Percentiles rank a stretch among this genome's conserved stretches.
Conservation (phyloP, 2,888 invertebrate species). For the Tethea ocularis region DNA sequence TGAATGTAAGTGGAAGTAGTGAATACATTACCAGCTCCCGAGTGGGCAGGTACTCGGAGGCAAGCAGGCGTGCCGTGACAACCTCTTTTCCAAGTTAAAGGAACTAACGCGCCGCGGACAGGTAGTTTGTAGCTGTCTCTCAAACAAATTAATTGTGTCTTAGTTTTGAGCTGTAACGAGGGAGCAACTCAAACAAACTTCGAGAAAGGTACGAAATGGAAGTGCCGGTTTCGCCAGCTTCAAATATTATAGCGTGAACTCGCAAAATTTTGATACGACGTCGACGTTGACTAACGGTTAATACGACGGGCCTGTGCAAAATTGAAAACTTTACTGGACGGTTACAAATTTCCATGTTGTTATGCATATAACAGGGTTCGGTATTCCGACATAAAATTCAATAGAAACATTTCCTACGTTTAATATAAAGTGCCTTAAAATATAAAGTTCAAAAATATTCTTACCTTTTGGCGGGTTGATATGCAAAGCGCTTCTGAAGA, state of each 20-base stretch:
- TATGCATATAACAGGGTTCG: conserved; percentile 6
- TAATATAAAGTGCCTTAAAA: not conserved
- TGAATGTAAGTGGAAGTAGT: conserved; percentile 67
- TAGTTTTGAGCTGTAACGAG: conserved; percentile 73
- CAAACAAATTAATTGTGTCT: conserved; percentile 81
- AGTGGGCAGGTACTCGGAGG: conserved; percentile 53
- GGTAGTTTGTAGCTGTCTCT: conserved; percentile 80
- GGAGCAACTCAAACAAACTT: conserved; percentile 70
- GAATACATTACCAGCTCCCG: conserved; percentile 77
- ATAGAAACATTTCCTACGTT: conserved; percentile 8
- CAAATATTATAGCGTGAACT: conserved; percentile 57
- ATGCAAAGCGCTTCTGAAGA: conserved; percentile 94
- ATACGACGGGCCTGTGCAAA: conserved; percentile 38
- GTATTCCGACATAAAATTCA: conserved; percentile 1
- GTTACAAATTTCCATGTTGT: conserved; percentile 10
- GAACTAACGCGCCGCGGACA: conserved; percentile 67
- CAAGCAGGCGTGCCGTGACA: conserved; percentile 58
- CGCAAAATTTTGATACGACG: conserved; percentile 55
- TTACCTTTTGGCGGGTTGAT: conserved; percentile 99
- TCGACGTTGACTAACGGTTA: conserved; percentile 52
- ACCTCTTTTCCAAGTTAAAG: conserved; percentile 70
- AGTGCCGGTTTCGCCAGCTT: conserved; percentile 47
- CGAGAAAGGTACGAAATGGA: conserved; percentile 63
- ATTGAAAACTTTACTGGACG: conserved; percentile 41
- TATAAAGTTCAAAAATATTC: conserved; percentile 27